Evolutionary conservation across 2,797 vertebrate species (phyloP).

Genomic region (Nannoperca australis): DNA sequence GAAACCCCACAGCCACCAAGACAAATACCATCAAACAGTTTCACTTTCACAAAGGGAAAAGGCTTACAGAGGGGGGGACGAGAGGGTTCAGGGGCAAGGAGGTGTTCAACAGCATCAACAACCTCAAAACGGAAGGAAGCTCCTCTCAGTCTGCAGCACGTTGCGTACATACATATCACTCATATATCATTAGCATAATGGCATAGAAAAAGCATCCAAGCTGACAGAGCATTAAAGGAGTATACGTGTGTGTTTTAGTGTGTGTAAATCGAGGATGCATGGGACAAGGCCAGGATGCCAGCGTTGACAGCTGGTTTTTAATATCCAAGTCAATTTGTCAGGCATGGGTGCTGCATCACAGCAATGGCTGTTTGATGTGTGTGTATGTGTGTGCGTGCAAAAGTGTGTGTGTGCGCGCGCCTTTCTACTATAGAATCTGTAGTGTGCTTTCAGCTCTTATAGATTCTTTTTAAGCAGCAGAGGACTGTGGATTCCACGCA

Average conservation of each 20-base stretch:
- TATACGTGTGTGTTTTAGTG: conserved; percentile 61
- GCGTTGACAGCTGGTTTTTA: conserved; percentile 38
- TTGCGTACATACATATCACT: conserved; percentile 83
- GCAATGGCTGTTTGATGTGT: conserved; percentile 39
- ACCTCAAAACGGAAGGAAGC: conserved; percentile 68
- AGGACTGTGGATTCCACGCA: conserved; percentile 32
- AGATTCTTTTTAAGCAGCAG: conserved; percentile 30
- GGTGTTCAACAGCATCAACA: conserved; percentile 71
- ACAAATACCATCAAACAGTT: conserved; percentile 83
- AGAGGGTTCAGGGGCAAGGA: conserved; percentile 37
- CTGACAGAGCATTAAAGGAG: conserved; percentile 75
- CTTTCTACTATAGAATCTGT: conserved; percentile 14
- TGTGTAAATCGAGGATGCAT: conserved; percentile 60
- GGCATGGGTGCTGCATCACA: conserved; percentile 37
- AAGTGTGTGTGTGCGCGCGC: conserved; percentile 26
- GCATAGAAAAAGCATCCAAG: conserved; percentile 83
- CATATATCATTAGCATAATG: conserved; percentile 81
- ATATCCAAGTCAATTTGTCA: conserved; percentile 39
- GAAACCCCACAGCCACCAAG: conserved; percentile 80
- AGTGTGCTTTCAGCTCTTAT: conserved; percentile 34
- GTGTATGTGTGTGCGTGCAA: conserved; percentile 12
- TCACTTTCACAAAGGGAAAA: conserved; percentile 77
- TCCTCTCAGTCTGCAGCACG: conserved; percentile 77
- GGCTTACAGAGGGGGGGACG: conserved; percentile 50
- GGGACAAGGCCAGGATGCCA: conserved; percentile 53